phyloP scores from a whole-genome alignment of 2,113 vertebrate genomes.

The Psittacara wagleri region DNA sequence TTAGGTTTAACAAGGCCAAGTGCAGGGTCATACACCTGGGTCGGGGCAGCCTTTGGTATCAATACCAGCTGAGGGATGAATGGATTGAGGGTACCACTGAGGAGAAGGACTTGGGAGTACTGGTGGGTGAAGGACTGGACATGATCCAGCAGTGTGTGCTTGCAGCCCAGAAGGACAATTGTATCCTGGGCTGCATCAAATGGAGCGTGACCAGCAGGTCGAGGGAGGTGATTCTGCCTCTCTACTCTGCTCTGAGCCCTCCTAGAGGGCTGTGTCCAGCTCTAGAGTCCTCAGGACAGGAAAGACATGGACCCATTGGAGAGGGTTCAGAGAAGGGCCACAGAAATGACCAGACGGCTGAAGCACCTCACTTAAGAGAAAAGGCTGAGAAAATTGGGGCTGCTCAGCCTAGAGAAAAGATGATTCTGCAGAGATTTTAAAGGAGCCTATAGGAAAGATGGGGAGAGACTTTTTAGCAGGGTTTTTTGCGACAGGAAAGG shows the following conservation, averaged over 20 bases:
- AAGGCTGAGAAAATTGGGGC: neutral
- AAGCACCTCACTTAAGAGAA: neutral
- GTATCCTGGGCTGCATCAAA: neutral
- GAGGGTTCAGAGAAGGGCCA: neutral
- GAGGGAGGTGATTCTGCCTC: neutral
- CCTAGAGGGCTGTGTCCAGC: neutral
- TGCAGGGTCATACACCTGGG: neutral
- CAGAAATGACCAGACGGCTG: neutral
- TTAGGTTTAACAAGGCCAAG: neutral
- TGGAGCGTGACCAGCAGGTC: neutral
- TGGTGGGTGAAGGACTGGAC: neutral
- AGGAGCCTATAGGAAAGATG: neutral
- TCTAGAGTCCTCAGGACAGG: neutral
- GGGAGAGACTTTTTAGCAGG: neutral
- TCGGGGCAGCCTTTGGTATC: neutral
- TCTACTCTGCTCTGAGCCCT: neutral
- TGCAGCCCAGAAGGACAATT: neutral
- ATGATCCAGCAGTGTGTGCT: neutral
- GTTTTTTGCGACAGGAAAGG: neutral
- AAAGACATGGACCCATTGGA: neutral
- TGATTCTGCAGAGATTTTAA: neutral
- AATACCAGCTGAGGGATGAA: neutral
- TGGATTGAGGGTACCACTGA: neutral
- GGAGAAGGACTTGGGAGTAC: neutral
- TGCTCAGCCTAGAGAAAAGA: neutral